A percentile compares a stretch with the other conserved stretches of the same genome.
Evolutionary conservation across 1,140 invertebrate genomes (phyloP).

Genomic region (Diachasmimorpha longicaudata): DNA sequence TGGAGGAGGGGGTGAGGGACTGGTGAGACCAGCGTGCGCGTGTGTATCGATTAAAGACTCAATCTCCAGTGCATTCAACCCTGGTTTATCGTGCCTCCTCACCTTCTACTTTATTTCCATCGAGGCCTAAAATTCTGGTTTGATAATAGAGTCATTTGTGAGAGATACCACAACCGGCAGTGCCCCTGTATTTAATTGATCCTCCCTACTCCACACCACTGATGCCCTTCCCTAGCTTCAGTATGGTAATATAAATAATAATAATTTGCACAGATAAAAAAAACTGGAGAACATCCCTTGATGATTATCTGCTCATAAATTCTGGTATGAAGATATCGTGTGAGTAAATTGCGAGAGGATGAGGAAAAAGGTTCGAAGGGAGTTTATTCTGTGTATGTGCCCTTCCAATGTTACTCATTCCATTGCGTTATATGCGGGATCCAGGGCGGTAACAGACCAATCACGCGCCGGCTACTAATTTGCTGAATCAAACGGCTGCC

Average conservation of each 20-base stretch:
- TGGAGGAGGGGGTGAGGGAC: not conserved
- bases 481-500: conserved; percentile 62
- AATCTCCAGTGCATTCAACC: conserved; percentile 23
- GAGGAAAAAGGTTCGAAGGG: not conserved
- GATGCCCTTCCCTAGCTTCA: not conserved
- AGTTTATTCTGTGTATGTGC: not conserved
- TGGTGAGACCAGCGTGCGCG: not conserved
- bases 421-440: conserved; percentile 55
- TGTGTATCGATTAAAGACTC: conserved; percentile 27
- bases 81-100: not conserved
- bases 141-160: conserved; percentile 59
- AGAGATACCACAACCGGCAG: conserved; percentile 28
- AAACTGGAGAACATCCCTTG: conserved; percentile 55
- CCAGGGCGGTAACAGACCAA: conserved; percentile 60
- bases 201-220: conserved; percentile 25
- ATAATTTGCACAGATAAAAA: conserved; percentile 46
- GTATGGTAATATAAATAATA: conserved; percentile 56
- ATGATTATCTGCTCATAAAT: conserved; percentile 64
- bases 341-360: conserved; percentile 55
- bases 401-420: not conserved
- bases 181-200: conserved; percentile 49
- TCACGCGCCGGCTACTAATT: conserved; percentile 64
- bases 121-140: conserved; percentile 15
- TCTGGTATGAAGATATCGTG: conserved; percentile 60
- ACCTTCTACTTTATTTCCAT: conserved; percentile 10